These are phyloP conservation scores for Limnephilus rhombicus DNA, from an alignment of 2,888 invertebrate species.

Conservation along the genomic window DNA sequence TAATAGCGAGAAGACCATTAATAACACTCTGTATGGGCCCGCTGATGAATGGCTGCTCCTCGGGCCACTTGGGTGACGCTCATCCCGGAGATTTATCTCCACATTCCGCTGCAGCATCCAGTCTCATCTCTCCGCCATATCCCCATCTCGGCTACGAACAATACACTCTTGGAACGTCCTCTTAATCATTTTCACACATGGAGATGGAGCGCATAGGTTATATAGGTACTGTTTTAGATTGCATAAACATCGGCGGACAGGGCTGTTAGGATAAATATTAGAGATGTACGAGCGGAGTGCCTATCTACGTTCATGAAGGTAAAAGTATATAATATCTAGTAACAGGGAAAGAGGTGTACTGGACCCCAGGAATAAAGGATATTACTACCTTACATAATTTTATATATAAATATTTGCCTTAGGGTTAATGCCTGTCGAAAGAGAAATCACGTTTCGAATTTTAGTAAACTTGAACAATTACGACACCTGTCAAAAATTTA, in stretches of 20 bases:
- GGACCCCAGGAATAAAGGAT: not conserved
- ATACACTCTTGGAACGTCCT: not conserved
- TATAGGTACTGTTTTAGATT: not conserved
- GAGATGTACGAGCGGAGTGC: not conserved
- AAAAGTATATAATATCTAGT: not conserved
- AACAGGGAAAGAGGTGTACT: not conserved
- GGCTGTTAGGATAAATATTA: conserved; percentile 24
- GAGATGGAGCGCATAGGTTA: not conserved
- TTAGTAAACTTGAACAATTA: no score
- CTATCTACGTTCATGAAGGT: not conserved
- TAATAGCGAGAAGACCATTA: conserved; percentile 46
- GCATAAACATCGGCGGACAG: conserved; percentile 21
- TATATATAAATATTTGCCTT: no score
- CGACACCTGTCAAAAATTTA: no score
- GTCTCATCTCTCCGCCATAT: not conserved
- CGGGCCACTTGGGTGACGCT: conserved; percentile 38
- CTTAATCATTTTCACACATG: not conserved
- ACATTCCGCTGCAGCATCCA: conserved; percentile 10
- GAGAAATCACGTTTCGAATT: no score
- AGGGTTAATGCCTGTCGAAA: no score
- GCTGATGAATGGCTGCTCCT: conserved; percentile 52
- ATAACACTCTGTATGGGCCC: conserved; percentile 51
- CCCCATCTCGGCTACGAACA: not conserved
- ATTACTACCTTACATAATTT: no score
- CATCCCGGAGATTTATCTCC: conserved; percentile 36